phyloP scores from a whole-genome alignment of 2,797 vertebrate genomes.

The Bovichtus diacanthus region DNA sequence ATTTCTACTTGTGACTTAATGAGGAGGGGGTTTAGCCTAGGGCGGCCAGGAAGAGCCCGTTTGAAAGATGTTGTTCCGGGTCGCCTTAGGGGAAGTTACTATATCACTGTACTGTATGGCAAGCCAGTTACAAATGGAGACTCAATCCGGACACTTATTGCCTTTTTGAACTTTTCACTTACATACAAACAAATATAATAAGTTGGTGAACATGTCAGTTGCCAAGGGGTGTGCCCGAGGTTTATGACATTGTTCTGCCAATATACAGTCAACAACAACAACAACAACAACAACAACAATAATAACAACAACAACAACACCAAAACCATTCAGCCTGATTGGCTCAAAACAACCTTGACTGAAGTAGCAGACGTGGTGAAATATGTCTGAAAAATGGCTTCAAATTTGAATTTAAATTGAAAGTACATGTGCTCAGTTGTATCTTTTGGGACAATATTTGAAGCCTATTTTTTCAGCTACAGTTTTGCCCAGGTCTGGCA shows the following conservation, averaged over 20 bases:
- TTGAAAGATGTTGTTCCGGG: slow-evolving; percentile 68
- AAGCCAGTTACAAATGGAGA: slow-evolving; percentile 87
- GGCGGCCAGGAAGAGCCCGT: slow-evolving; percentile 71
- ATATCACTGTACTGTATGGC: slow-evolving; percentile 91
- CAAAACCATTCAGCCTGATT: slow-evolving; percentile 73
- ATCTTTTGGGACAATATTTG: slow-evolving; percentile 34
- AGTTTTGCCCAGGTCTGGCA: slow-evolving; percentile 57
- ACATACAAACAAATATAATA: slow-evolving; percentile 70
- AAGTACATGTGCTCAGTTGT: slow-evolving; percentile 5
- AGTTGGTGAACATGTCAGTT: slow-evolving; percentile 57
- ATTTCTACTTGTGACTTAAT: slow-evolving; percentile 87
- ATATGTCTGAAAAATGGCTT: slow-evolving; percentile 56
- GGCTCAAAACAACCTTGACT: slow-evolving; percentile 77
- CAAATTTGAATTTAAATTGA: slow-evolving; percentile 28
- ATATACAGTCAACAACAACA: slow-evolving; percentile 67
- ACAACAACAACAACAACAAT: slow-evolving; percentile 64
- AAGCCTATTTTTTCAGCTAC: slow-evolving; percentile 58
- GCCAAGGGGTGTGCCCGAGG: slow-evolving; percentile 53
- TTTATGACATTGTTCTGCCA: slow-evolving; percentile 58
- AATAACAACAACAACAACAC: slow-evolving; percentile 58
- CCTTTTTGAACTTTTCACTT: slow-evolving; percentile 80
- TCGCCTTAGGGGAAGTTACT: slow-evolving; percentile 81
- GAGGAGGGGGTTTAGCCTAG: slow-evolving; percentile 79
- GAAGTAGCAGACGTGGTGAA: slow-evolving; percentile 71
- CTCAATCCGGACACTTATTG: slow-evolving; percentile 86